Evolutionary conservation across 2,113 vertebrate genomes (phyloP).

Genomic region (Willisornis vidua): DNA sequence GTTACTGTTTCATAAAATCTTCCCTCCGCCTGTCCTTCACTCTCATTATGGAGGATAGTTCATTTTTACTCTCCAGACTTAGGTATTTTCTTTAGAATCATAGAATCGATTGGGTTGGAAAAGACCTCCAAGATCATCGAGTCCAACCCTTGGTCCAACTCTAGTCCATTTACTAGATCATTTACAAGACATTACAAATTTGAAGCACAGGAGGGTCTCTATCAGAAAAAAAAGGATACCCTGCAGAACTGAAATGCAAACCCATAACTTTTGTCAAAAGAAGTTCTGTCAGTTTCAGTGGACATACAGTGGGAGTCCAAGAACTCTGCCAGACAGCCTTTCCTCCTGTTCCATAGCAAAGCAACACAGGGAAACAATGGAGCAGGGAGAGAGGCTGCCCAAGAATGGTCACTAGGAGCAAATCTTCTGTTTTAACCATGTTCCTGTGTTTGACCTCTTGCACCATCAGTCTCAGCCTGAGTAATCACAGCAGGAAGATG

Average conservation of each 20-base stretch:
- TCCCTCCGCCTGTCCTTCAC: neutral
- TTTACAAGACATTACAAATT: neutral
- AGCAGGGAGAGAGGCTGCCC: neutral
- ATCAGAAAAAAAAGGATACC: neutral
- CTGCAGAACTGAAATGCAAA: neutral
- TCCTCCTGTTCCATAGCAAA: neutral
- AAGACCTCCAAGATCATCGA: too few species aligned
- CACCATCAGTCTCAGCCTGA: neutral
- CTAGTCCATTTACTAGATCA: too few species aligned
- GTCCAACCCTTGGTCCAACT: too few species aligned
- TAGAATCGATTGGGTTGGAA: too few species aligned
- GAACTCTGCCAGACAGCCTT: neutral
- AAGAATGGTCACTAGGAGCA: neutral
- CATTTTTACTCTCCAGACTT: neutral
- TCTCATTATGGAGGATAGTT: neutral
- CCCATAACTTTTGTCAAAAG: neutral
- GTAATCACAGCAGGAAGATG: neutral
- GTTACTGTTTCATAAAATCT: neutral
- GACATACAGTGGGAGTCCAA: neutral
- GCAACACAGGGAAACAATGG: neutral
- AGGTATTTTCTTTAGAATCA: neutral
- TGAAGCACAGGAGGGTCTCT: neutral
- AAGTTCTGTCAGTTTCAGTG: neutral
- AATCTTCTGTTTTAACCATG: neutral
- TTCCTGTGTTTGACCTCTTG: neutral